Evolutionary conservation across 2,113 vertebrate genomes (phyloP).

Genomic region (Camelus dromedarius): DNA sequence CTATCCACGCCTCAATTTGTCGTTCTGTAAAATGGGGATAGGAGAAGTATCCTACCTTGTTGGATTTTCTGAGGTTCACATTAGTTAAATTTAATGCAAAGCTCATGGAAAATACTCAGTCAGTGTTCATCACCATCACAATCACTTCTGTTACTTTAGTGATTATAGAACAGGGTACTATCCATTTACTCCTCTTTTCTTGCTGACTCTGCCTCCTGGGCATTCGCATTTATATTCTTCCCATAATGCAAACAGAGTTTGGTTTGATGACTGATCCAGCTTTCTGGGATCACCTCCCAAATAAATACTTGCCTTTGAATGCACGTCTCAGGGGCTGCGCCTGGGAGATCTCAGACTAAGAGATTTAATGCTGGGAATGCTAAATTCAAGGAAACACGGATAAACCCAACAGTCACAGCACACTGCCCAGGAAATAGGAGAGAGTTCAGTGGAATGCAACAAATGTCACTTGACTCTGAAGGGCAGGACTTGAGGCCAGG

Average conservation of each 20-base stretch:
- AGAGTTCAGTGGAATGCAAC: neutral
- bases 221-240: neutral
- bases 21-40: neutral
- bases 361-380: conserved; percentile 41
- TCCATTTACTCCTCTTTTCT: neutral
- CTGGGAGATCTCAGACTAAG: conserved; percentile 19
- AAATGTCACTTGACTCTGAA: conserved; percentile 33
- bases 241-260: neutral
- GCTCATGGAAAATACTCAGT: neutral
- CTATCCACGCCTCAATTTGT: neutral
- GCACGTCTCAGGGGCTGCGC: neutral
- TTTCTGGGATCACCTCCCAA: neutral
- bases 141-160: neutral
- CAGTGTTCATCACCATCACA: neutral
- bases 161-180: neutral
- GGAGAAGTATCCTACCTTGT: neutral
- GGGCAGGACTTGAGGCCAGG: neutral
- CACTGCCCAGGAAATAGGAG: neutral
- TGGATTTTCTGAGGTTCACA: neutral
- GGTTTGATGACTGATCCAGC: neutral
- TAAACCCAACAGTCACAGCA: conserved; percentile 50
- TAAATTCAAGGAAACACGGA: conserved; percentile 36
- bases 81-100: neutral
- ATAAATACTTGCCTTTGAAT: conserved; percentile 8
- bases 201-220: neutral